phyloP scores from a whole-genome alignment of 2,113 vertebrate genomes.

The Panthera leo region DNA sequence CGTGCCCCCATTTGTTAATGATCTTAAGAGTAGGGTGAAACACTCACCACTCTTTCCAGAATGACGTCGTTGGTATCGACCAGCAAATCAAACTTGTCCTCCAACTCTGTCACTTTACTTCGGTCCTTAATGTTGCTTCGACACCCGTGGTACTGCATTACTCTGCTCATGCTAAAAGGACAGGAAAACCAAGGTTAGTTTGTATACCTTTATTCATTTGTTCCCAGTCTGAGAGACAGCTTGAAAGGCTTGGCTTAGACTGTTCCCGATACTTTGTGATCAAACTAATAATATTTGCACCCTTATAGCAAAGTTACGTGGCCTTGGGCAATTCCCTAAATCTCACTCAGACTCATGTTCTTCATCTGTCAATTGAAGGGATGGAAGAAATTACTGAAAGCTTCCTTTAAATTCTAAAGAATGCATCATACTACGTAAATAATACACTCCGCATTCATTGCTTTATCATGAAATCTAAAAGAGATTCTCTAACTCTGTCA shows the following conservation, averaged over 20 bases:
- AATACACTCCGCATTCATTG: not conserved
- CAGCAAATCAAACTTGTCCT: constrained; percentile 95
- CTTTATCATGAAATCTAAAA: constrained; percentile 4
- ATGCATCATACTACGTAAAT: not conserved
- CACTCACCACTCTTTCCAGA: constrained; percentile 95
- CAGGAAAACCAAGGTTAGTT: constrained; percentile 34
- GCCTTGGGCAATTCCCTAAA: not conserved
- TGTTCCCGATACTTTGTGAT: not conserved
- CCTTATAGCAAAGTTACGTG: not conserved
- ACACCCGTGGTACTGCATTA: constrained; percentile 97
- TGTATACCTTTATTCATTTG: not conserved
- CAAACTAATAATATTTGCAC: not conserved
- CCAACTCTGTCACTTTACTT: constrained; percentile 91
- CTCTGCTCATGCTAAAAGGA: constrained; percentile 90
- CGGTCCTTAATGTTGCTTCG: constrained; percentile 88
- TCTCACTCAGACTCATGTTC: not conserved
- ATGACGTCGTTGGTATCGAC: constrained; percentile 96
- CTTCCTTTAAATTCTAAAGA: constrained; percentile 4
- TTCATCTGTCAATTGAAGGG: not conserved
- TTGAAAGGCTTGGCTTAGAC: not conserved
- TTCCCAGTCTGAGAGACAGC: not conserved
- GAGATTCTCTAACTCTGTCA: not conserved
- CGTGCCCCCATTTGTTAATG: not conserved
- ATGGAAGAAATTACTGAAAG: not conserved
- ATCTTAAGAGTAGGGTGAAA: not conserved